A percentile compares a stretch with the other conserved stretches of the same genome.
These are phyloP conservation scores for Gastrophryne carolinensis DNA, from an alignment of 2,797 vertebrate genomes.

Conservation along the genomic window DNA sequence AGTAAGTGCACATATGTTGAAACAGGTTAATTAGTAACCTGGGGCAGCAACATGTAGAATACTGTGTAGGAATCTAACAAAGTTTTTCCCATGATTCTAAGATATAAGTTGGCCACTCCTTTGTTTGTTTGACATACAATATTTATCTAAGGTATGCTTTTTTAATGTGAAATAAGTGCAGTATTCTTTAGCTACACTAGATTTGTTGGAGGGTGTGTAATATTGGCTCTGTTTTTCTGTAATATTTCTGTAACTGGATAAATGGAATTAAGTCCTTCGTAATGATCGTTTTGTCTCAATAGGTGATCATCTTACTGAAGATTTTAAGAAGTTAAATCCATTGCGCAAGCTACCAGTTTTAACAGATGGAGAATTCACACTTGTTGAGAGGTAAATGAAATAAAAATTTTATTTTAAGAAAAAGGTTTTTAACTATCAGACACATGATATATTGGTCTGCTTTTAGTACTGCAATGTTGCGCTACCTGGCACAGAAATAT, in stretches of 20 bases:
- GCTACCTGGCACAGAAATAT: constrained; percentile 80
- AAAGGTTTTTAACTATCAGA: not conserved
- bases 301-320: constrained; percentile 74
- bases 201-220: no score
- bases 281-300: constrained; percentile 10
- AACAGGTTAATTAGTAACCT: constrained; percentile 15
- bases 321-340: constrained; percentile 70
- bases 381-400: constrained; percentile 82
- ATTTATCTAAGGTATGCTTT: not conserved
- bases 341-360: constrained; percentile 80
- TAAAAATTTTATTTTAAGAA: not conserved
- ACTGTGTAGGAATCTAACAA: not conserved
- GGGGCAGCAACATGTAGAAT: not conserved
- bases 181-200: no score
- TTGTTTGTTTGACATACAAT: not conserved
- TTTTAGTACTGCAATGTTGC: constrained; percentile 81
- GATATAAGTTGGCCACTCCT: not conserved
- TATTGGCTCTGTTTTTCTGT: no score
- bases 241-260: no score
- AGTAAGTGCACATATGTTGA: not conserved
- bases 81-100: constrained; percentile 1
- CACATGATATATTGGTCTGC: not conserved
- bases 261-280: no score
- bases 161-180: not conserved
- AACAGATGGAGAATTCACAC: constrained; percentile 82